Evolutionary conservation across 92 coral and sea anemone genomes (phyloP).

Genomic region (Chrysogorgia sp.): DNA sequence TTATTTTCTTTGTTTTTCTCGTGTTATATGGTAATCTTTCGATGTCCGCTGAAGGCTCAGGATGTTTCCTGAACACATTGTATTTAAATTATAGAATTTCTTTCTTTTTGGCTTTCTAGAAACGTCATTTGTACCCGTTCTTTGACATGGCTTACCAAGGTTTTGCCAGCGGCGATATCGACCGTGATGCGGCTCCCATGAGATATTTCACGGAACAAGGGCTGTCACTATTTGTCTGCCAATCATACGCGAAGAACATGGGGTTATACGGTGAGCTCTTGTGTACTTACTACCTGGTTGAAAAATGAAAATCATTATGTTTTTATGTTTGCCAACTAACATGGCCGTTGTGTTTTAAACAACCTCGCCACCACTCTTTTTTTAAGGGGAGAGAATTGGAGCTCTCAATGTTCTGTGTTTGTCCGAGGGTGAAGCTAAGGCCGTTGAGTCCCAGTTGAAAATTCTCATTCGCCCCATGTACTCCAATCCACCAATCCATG

Average conservation of each 20-base stretch:
- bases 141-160: slow-evolving; percentile 99
- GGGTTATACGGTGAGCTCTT: slow-evolving; percentile 90
- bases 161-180: slow-evolving; percentile 94
- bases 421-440: slow-evolving; percentile 87
- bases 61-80: background rate
- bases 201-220: slow-evolving; percentile 88
- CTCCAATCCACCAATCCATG: slow-evolving; percentile 96
- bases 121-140: slow-evolving; percentile 82
- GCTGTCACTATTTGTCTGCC: slow-evolving; percentile 78
- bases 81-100: background rate
- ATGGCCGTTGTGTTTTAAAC: too few relatives aligned
- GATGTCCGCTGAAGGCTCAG: too few relatives aligned
- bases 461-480: slow-evolving; percentile 95
- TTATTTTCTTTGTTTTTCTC: background rate
- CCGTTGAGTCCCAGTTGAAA: slow-evolving; percentile 93
- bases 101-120: slow-evolving; percentile 38
- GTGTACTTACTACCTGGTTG: too few relatives aligned
- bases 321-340: too few relatives aligned
- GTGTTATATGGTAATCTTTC: background rate
- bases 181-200: slow-evolving; percentile 90
- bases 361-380: background rate
- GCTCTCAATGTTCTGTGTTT: slow-evolving; percentile 72
- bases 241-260: slow-evolving; percentile 99
- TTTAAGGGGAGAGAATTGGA: slow-evolving; percentile 91
- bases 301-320: too few relatives aligned